Evolutionary conservation across 2,113 vertebrate species (phyloP).

Genomic region (Oncorhynchus kisutch): DNA sequence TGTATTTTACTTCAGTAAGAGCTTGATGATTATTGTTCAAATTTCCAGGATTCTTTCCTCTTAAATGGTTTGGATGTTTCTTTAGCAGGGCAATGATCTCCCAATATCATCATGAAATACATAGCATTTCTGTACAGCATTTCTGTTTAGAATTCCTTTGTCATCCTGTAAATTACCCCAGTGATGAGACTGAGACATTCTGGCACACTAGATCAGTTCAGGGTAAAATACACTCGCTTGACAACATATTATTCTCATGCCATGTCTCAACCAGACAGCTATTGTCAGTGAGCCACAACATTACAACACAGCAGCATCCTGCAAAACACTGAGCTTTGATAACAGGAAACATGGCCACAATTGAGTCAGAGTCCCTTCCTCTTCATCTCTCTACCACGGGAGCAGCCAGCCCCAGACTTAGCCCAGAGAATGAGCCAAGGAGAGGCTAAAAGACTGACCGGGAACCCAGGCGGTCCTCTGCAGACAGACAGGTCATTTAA

Average conservation of each 20-base stretch:
- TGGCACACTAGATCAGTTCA: constrained; percentile 41
- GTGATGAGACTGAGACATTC: constrained; percentile 39
- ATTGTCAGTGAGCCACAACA: constrained; percentile 58
- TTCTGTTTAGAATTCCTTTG: constrained; percentile 18
- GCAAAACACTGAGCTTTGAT: constrained; percentile 54
- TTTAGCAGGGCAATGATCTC: constrained; percentile 2
- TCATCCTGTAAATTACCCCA: constrained; percentile 51
- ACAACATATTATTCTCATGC: constrained; percentile 43
- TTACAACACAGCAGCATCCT: constrained; percentile 59
- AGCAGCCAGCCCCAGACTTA: constrained; percentile 40
- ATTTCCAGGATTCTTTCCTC: background rate
- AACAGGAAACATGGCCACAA: constrained; percentile 57
- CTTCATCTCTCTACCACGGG: constrained; percentile 56
- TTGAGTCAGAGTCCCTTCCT: constrained; percentile 59
- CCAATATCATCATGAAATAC: background rate
- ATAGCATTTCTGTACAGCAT: constrained; percentile 3
- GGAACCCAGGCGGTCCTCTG: constrained; percentile 70
- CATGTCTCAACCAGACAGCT: constrained; percentile 49
- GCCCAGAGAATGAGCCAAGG: constrained; percentile 46
- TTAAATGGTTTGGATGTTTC: background rate
- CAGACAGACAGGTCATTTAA: constrained; percentile 67
- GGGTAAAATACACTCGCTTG: constrained; percentile 45
- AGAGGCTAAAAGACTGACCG: constrained; percentile 46
- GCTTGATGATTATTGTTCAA: background rate
- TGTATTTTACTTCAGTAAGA: background rate